Base-by-base conservation (phyloP, 2,797 vertebrate genomes). In the Peromyscus eremicus region DNA sequence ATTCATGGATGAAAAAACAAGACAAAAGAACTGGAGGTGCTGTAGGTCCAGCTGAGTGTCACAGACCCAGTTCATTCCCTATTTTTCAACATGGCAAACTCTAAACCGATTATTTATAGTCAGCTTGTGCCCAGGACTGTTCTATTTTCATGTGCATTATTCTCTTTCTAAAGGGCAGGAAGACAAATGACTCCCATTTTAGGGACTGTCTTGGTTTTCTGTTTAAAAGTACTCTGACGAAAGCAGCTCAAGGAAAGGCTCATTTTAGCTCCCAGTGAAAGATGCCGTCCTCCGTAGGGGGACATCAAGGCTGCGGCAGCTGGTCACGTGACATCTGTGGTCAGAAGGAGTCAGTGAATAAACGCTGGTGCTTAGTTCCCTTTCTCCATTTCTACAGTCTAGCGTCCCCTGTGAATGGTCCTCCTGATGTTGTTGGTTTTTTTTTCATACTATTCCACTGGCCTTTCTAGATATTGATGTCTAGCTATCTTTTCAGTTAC, bases 111-210 rank as follows among this genome's bases (percentile, higher is more conserved):
- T 91, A 21, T 83, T 91, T 68, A 14, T 49, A 80, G 37, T 60
- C 68, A 71, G 4, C 17, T 66, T 11, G 23, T 70, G 29, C 62
- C 21, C 60, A 29, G 49, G 55, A 76, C 21, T 37, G 2, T 71
- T 71, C 43, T 68, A 3, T 55, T 37, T 82, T 70, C 11, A 52
- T 81, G 37, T 88, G 66, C 70, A 52, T 75, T 37, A 66, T 73
- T 25, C 14, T 52, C 70, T 92, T 84, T 57, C n/a, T 32, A 68
- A 92, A 95, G 75, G 70, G 34, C 70, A 82, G 32, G 52, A 89
- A 91, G 37, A 52, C 9, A 55, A 79, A 86, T 32, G 27, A n/a
- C 34, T 93, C 91, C 8, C 16, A 79, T 93, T 96, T 90, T 34
- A 92, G 55, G 32, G 19, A 86, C 23, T 37, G 23, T 87, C 49